Base-by-base conservation (phyloP, 2,888 invertebrate genomes). In the Tetanocera ferruginea region DNA sequence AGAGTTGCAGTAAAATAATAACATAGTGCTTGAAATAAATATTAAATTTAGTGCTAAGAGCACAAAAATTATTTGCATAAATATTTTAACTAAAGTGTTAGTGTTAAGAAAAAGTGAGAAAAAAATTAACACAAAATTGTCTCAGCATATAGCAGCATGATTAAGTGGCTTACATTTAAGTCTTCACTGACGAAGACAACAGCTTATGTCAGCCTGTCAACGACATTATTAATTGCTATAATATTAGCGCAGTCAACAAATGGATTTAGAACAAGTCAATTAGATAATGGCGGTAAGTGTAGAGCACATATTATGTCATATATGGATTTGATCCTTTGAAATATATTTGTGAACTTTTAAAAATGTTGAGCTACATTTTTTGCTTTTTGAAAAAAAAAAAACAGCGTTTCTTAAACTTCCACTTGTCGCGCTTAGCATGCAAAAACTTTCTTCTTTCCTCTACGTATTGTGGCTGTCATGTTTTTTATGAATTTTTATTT, bases 221-320 rank as follows among this genome's bases (percentile, higher is more conserved):
- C 85, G 79, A 79, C 86, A 82, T 81, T 86, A 81, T 81, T 87
- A 81, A 83, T 86, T 83, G 83, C 83, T 82, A 84, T 84, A 83
- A 84, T 86, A 81, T 85, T 86, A 81, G 84, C 83, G 82, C 84
- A 85, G 82, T 84, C 85, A 83, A 83, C 87, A 84, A 83, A 84
- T 84, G 87, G 88, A 88, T 88, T 88, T 85, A 87, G 85, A 83
- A 82, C 85, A 81, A 83, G 83, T 81, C 84, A 86, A 83, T 72
- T 84, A 82, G 84, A 83, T 77, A 84, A 82, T 64, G 76, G 77
- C 82, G 87, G 87, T 87, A 85, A 88, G 87, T 85, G 77, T 51
- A 31, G n/a, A n/a, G 9, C 34, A 60, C 31, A 37, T 3, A 19
- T 34, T 23, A 9, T 5, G 4, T 14, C n/a, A 60, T n/a, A n/a